A percentile compares a stretch with the other conserved stretches of the same genome.
These are phyloP conservation scores for Meriones psammophilus DNA, from an alignment of 2,797 vertebrate genomes.

Conservation along the genomic window DNA sequence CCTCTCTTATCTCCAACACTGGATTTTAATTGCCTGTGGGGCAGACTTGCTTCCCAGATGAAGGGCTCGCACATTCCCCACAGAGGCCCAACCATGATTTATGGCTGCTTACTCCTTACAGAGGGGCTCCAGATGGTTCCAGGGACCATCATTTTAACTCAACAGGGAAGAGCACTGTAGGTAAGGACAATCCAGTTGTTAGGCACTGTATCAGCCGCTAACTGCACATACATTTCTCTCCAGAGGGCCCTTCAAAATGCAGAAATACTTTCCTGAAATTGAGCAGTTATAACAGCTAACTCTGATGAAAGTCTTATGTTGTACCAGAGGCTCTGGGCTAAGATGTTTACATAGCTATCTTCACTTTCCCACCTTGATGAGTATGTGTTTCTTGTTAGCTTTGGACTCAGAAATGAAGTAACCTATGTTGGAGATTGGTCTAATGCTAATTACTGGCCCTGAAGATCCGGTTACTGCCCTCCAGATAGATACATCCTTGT, in stretches of 20 bases:
- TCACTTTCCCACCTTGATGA: background rate
- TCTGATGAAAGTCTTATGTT: background rate
- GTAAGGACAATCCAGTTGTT: background rate
- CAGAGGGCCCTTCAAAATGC: background rate
- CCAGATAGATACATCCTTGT: too few relatives aligned
- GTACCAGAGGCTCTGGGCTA: background rate
- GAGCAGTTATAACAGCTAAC: background rate
- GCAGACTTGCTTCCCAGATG: slow-evolving; percentile 67
- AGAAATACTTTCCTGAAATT: slow-evolving; percentile 9
- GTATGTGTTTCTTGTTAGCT: background rate
- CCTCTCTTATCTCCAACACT: slow-evolving; percentile 86
- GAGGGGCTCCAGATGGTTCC: slow-evolving; percentile 49
- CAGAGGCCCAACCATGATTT: background rate
- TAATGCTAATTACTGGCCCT: too few relatives aligned
- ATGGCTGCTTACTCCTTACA: slow-evolving; percentile 60
- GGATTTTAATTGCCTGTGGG: slow-evolving; percentile 84
- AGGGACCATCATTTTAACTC: slow-evolving; percentile 7
- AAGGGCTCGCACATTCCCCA: background rate
- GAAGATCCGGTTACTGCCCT: too few relatives aligned
- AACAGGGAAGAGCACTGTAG: background rate
- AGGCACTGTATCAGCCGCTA: slow-evolving; percentile 5
- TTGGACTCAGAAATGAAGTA: background rate
- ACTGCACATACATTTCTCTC: background rate
- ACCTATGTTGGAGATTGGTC: background rate
- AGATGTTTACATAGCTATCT: background rate